Base-by-base conservation (phyloP, 1,140 invertebrate genomes). In the Drosophila serrata region DNA sequence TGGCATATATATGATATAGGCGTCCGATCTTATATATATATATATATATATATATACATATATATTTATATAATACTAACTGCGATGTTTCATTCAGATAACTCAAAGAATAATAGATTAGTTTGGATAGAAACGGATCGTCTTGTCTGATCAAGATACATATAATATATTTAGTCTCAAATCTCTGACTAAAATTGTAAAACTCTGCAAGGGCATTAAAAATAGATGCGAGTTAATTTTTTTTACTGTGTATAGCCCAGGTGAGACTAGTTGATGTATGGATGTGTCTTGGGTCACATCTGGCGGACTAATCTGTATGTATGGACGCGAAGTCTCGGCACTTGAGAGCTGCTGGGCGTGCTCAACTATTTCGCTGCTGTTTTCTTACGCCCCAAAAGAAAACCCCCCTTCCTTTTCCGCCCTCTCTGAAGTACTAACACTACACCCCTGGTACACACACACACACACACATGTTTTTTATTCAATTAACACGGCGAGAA, bases 401-500 rank as follows among this genome's bases (percentile, higher is more conserved):
- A 17, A 17, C 46, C 29, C 15, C 8, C 8, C 15, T 12, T 4
- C 22, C 22, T 40, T 22, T n/a, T 13, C 8, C 15, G n/a, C 22
- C n/a, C 9, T 3, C n/a, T 29, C 8, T 35, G 29, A 27, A 35
- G 31, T 27, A 19, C 39, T 37, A 15, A 33, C 35, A 4, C 39
- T 13, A 22, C n/a, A n/a, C 39, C 40, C 24, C 45, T 15, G 40
- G 43, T 35, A 49, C 63, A 65, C 72, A 65, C 72, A 58, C 45
- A 12, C 35, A 39, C 40, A 49, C 63, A 65, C 72, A 65, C 72
- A 58, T 73, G 81, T 56, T 86, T 86, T 78, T 81, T 75, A 86
- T 86, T 86, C 82, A 86, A 86, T 86, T 86, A 86, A 81, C 82
- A 82, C 82, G 51, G 35, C 53, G 56, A 60, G 60, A 45, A 49